Evolutionary conservation across 2,797 vertebrate species (phyloP).

Genomic region (Buphagus erythrorhynchus): DNA sequence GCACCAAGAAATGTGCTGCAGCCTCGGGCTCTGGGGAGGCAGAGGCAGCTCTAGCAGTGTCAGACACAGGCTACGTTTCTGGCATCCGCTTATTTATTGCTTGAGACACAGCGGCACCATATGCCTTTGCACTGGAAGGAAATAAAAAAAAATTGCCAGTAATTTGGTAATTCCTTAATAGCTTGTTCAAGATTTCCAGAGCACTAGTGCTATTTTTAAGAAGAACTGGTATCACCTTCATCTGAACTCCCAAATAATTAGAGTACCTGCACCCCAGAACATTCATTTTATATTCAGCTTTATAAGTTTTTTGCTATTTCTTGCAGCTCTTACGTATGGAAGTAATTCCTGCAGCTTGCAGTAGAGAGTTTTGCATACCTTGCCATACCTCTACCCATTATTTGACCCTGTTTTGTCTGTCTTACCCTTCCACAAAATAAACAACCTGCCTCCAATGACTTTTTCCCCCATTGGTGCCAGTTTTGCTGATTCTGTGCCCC

Average conservation of each 20-base stretch:
- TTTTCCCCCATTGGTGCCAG: not conserved
- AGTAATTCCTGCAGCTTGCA: not conserved
- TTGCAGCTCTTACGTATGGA: not conserved
- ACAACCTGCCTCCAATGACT: not conserved
- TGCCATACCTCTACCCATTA: not conserved
- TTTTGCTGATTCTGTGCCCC: not conserved
- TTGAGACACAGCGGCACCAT: not conserved
- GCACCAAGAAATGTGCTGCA: not conserved
- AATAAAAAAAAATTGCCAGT: not conserved
- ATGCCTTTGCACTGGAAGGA: not conserved
- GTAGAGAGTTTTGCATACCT: not conserved
- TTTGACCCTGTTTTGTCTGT: not conserved
- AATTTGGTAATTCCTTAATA: not conserved
- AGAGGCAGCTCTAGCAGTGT: not conserved
- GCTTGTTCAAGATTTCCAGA: constrained; percentile 1
- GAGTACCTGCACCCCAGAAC: not conserved
- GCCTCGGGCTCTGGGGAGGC: not conserved
- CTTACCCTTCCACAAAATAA: not conserved
- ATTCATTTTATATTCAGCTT: not conserved
- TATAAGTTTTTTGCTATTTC: not conserved
- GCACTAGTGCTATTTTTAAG: constrained; percentile 1
- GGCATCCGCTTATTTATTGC: not conserved
- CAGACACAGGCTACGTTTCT: not conserved
- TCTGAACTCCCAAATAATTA: constrained; percentile 7
- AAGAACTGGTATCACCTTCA: not conserved